Percentiles rank a stretch among this genome's conserved stretches.
Evolutionary conservation across 2,113 vertebrate species (phyloP).

Genomic region (Sphaerodactylus townsendi): DNA sequence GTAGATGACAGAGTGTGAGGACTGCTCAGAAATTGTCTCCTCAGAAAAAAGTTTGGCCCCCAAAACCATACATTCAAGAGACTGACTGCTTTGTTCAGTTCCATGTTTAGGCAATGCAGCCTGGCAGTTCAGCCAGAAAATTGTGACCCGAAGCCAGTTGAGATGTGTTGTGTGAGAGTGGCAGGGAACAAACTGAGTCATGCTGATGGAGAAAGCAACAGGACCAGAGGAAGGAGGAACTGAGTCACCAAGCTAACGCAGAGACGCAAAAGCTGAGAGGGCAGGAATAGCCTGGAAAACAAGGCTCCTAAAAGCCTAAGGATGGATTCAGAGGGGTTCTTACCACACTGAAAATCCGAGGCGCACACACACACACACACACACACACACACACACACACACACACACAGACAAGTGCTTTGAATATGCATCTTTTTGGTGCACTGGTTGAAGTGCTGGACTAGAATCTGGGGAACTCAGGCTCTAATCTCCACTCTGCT

Average conservation of each 20-base stretch:
- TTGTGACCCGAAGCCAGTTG: neutral
- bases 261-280: neutral
- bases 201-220: neutral
- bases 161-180: neutral
- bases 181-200: conserved; percentile 8
- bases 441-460: too few species aligned
- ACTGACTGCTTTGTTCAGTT: neutral
- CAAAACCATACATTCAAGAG: neutral
- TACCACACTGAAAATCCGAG: neutral
- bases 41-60: neutral
- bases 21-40: neutral
- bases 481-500: too few species aligned
- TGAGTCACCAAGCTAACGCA: neutral
- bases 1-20: neutral
- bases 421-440: too few species aligned
- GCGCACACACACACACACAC: neutral
- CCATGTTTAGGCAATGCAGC: neutral
- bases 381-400: too few species aligned
- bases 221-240: neutral
- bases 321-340: neutral
- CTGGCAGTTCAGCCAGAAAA: neutral
- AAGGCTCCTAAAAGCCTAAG: neutral
- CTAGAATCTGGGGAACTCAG: too few species aligned
- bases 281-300: neutral
- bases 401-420: too few species aligned